Percentiles rank a stretch among this genome's conserved stretches.
Evolutionary conservation across 2,797 vertebrate genomes (phyloP).

Genomic region (Ctenopoma multispine): DNA sequence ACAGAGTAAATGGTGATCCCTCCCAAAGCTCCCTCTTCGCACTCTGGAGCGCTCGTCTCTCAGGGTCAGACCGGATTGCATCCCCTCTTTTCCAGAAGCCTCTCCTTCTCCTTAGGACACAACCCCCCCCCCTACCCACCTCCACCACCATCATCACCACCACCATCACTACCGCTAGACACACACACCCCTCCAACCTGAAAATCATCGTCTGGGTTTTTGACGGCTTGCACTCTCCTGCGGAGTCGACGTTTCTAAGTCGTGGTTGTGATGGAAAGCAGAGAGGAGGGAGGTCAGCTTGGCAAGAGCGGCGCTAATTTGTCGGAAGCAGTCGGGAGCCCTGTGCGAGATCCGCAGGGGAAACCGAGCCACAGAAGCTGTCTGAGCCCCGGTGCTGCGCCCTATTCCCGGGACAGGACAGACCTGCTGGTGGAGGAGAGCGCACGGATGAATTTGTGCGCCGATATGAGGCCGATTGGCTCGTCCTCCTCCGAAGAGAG

Average conservation of each 20-base stretch:
- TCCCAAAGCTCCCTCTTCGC: slow-evolving; percentile 93
- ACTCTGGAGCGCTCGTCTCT: slow-evolving; percentile 89
- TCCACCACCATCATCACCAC: slow-evolving; percentile 27
- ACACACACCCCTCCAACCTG: slow-evolving; percentile 57
- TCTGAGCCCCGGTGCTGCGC: slow-evolving; percentile 85
- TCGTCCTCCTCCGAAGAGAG: slow-evolving; percentile 78
- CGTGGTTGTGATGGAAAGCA: slow-evolving; percentile 89
- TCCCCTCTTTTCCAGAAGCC: slow-evolving; percentile 70
- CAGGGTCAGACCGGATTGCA: slow-evolving; percentile 90
- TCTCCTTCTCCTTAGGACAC: slow-evolving; percentile 60
- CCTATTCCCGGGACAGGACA: slow-evolving; percentile 85
- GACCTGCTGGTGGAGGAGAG: slow-evolving; percentile 81
- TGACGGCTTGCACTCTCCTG: slow-evolving; percentile 56
- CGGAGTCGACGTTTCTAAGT: slow-evolving; percentile 50
- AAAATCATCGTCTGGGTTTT: slow-evolving; percentile 49
- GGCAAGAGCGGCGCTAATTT: slow-evolving; percentile 88
- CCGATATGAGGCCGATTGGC: slow-evolving; percentile 83
- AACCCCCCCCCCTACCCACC: slow-evolving; percentile 39
- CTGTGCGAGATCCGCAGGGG: slow-evolving; percentile 85
- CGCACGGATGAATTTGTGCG: slow-evolving; percentile 84
- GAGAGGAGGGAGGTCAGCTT: slow-evolving; percentile 91
- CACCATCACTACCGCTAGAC: slow-evolving; percentile 6
- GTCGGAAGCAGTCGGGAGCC: slow-evolving; percentile 87
- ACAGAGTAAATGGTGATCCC: slow-evolving; percentile 97
- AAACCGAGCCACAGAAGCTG: slow-evolving; percentile 88